These are phyloP conservation scores for Tachypleus tridentatus DNA, from an alignment of 1,140 invertebrate genomes.

Conservation along the genomic window DNA sequence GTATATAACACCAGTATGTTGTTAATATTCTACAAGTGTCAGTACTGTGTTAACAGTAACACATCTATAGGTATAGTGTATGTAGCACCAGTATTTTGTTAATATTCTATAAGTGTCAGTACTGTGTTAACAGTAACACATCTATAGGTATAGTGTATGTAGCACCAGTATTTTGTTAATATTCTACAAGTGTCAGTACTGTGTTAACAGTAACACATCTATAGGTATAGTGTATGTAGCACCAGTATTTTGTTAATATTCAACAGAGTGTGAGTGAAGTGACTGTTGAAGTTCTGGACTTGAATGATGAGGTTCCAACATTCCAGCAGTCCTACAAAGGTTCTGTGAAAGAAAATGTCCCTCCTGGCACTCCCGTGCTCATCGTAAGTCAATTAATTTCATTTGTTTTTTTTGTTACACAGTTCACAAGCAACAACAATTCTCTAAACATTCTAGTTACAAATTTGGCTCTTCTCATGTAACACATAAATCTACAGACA, in stretches of 20 bases:
- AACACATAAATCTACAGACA: too few species aligned
- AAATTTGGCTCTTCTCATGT: too few species aligned
- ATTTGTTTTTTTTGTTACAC: background rate
- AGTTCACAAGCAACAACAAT: too few species aligned
- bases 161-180: background rate
- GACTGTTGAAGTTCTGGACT: slow-evolving; percentile 64
- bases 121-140: background rate
- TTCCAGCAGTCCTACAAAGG: slow-evolving; percentile 66
- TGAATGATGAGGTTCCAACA: slow-evolving; percentile 78
- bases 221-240: background rate
- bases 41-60: background rate
- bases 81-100: background rate
- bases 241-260: background rate
- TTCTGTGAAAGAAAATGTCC: slow-evolving; percentile 62
- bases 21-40: slow-evolving; percentile 6
- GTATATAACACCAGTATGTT: background rate
- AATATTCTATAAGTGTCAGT: slow-evolving; percentile 7
- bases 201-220: background rate
- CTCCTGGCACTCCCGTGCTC: slow-evolving; percentile 55
- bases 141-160: background rate
- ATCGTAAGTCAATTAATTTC: slow-evolving; percentile 32
- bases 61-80: background rate
- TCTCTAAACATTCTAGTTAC: too few species aligned
- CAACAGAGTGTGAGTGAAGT: slow-evolving; percentile 34
- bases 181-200: slow-evolving; percentile 3